A percentile compares a stretch with the other conserved stretches of the same genome.
Evolutionary conservation across 2,888 invertebrate genomes (phyloP).

Genomic region (Linnaemya tessellans): DNA sequence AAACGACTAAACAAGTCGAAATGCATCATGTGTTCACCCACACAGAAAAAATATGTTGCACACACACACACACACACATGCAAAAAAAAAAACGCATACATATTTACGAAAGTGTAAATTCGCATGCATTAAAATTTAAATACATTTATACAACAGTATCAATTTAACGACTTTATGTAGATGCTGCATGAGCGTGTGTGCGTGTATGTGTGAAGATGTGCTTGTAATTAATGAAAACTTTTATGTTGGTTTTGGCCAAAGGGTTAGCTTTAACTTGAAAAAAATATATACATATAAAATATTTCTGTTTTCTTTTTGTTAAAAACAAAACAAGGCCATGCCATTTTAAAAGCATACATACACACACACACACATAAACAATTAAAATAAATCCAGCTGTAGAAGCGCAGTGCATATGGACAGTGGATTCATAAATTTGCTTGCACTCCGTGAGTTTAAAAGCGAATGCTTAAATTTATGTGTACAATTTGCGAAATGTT

Average conservation of each 20-base stretch:
- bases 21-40: not conserved
- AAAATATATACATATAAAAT: not conserved
- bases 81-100: not conserved
- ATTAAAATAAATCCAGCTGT: constrained; percentile 23
- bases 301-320: not conserved
- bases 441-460: not conserved
- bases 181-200: not conserved
- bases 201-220: constrained; percentile 8
- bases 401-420: constrained; percentile 3
- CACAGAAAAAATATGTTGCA: not conserved
- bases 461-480: constrained; percentile 16
- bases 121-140: not conserved
- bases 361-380: not conserved
- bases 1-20: constrained; percentile 40
- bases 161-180: constrained; percentile 18
- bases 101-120: not conserved
- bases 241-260: constrained; percentile 40
- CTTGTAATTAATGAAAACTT: constrained; percentile 44
- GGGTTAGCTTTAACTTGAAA: constrained; percentile 45
- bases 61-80: not conserved
- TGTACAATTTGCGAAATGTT: constrained; percentile 16
- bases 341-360: not conserved
- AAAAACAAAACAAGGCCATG: constrained; percentile 40
- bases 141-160: constrained; percentile 19
- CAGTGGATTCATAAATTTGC: not conserved